Evolutionary conservation across 2,113 vertebrate genomes (phyloP), one percentile per base, ranked within the genome.

Genomic region (Anguilla japonica): DNA sequence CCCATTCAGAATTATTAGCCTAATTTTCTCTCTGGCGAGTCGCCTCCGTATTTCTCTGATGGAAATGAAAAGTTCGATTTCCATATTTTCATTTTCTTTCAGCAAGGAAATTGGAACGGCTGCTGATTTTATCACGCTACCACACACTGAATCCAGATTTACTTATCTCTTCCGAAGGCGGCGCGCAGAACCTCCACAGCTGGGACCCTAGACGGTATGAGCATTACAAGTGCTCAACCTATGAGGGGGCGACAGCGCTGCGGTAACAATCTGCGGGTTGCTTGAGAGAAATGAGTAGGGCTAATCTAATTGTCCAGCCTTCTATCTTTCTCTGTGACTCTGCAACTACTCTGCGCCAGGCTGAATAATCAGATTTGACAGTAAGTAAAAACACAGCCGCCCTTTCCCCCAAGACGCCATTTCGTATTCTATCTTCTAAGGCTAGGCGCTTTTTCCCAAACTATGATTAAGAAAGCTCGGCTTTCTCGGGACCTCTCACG

Each of bases 11-110:
- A 75, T 34, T 7, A 75, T 34, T 34, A 34, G 34, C 34, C 1
- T 34, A 22, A 75, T 75, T 71, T 71, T n/a, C 26, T n/a, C 26
- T 75, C 8, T 75, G 71, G 9, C 71, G 29, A 29, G 63, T 34
- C 7, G 2, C 29, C 34, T 75, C 71, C 16, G 71, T 34, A 75
- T 13, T 34, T 34, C 71, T 75, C 71, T 34, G 71, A 75, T 75
- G 71, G 34, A 71, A 71, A 71, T 71, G 63, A n/a, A 71, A n/a
- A 71, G 63, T n/a, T 20, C 20, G 63, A 71, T 71, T n/a, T 71
- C 63, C 63, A 71, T 71, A 71, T 71, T 71, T 71, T 71, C 63
- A 71, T 71, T 71, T 71, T 71, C 63, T n/a, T n/a, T n/a, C 63
- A 71, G 63, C 63, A n/a, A 71, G 4, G 22, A 71, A 75, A 75